Conservation (phyloP, 1,140 invertebrate species). For the Melanaphis sacchari region DNA sequence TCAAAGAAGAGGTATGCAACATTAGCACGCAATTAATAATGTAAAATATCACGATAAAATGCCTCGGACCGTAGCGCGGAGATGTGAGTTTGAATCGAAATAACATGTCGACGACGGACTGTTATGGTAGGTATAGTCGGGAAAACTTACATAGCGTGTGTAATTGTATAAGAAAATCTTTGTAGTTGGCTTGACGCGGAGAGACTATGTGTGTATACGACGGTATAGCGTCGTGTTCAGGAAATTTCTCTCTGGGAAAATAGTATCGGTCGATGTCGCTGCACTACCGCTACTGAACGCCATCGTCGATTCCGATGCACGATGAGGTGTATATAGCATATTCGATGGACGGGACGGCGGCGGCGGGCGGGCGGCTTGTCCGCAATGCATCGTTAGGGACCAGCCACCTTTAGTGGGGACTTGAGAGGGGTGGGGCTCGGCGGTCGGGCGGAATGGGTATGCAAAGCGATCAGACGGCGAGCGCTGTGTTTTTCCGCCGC, state of each 20-base stretch:
- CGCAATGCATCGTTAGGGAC: not conserved
- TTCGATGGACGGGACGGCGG: not conserved
- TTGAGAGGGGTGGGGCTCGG: not conserved
- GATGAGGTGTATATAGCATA: not conserved
- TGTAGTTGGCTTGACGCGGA: not conserved
- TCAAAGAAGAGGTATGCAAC: not conserved
- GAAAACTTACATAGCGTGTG: not conserved
- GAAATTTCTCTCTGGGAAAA: not conserved
- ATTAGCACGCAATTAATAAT: too few relatives aligned
- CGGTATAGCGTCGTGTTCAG: not conserved
- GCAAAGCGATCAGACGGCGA: not conserved
- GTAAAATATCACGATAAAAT: not conserved
- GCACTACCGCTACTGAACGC: not conserved
- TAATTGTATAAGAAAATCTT: not conserved
- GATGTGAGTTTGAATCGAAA: not conserved
- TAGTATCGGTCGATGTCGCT: not conserved
- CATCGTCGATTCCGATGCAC: not conserved
- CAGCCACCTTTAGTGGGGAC: not conserved
- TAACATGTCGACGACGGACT: too few relatives aligned
- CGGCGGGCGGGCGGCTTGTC: too few relatives aligned
- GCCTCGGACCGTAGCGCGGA: not conserved
- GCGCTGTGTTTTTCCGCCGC: not conserved
- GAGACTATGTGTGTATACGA: not conserved
- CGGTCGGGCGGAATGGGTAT: not conserved
- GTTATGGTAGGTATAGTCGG: too few relatives aligned